phyloP scores from a whole-genome alignment of 1,140 invertebrate species.

The Megalopta genalis region DNA sequence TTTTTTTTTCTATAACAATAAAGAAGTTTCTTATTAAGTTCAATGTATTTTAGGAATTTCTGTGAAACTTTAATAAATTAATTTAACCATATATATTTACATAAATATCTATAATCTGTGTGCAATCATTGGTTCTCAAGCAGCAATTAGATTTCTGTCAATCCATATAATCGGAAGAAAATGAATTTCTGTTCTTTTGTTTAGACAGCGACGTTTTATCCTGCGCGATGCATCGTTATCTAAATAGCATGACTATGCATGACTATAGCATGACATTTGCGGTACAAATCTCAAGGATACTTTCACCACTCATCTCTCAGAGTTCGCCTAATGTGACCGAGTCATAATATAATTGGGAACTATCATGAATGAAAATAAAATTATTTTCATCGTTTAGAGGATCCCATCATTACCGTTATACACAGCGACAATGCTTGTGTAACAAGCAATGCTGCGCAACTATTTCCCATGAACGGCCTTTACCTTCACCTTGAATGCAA shows the following conservation, averaged over 20 bases:
- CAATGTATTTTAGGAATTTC: too few species aligned
- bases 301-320: slow-evolving; percentile 44
- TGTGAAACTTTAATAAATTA: too few species aligned
- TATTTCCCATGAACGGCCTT: slow-evolving; percentile 53
- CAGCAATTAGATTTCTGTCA: too few species aligned
- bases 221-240: neutral
- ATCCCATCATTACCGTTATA: slow-evolving; percentile 8
- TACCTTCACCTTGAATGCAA: slow-evolving; percentile 50
- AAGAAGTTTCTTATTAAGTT: too few species aligned
- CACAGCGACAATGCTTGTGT: slow-evolving; percentile 1
- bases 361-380: slow-evolving; percentile 16
- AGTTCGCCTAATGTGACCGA: slow-evolving; percentile 16
- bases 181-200: neutral
- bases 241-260: too few species aligned
- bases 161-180: too few species aligned
- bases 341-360: slow-evolving; percentile 22
- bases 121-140: too few species aligned
- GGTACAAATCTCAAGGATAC: slow-evolving; percentile 30
- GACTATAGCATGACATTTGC: slow-evolving; percentile 14
- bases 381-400: slow-evolving; percentile 30
- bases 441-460: slow-evolving; percentile 20
- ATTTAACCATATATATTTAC: too few species aligned
- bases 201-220: neutral
- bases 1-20: too few species aligned
- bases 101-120: too few species aligned